phyloP scores from a whole-genome alignment of 2,888 invertebrate genomes.

The Conomelus anceps region DNA sequence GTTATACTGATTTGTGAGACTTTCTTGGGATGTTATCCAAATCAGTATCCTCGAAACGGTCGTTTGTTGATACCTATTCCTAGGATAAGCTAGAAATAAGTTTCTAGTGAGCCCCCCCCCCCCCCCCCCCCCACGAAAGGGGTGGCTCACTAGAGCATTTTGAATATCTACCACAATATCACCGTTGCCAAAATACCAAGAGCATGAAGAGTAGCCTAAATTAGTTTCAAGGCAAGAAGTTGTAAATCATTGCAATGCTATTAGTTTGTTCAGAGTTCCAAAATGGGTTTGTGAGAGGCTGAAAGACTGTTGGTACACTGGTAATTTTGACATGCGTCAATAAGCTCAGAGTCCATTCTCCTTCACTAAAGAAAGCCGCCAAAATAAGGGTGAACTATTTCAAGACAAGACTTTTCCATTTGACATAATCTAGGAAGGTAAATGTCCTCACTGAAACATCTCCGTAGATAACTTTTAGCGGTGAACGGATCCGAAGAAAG shows the following conservation, averaged over 20 bases:
- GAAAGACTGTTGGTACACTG: not conserved
- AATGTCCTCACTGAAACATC: not conserved
- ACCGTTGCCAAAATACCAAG: no score
- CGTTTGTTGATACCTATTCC: no score
- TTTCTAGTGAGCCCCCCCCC: no score
- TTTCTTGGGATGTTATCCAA: no score
- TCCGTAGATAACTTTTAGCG: not conserved
- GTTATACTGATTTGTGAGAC: no score
- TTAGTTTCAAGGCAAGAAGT: not conserved
- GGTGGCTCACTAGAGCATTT: no score
- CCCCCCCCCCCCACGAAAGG: no score
- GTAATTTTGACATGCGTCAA: not conserved
- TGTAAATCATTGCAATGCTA: not conserved
- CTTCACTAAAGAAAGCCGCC: not conserved
- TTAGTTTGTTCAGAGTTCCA: not conserved
- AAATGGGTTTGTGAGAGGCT: not conserved
- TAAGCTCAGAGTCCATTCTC: not conserved
- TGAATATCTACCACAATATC: no score
- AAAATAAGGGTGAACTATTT: not conserved
- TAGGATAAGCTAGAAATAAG: no score
- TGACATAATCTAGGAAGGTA: not conserved
- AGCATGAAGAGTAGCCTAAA: no score
- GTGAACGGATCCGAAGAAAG: not conserved
- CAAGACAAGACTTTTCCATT: not conserved
- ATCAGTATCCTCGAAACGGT: no score